A percentile compares a stretch with the other conserved stretches of the same genome.
Conservation (phyloP, 2,888 invertebrate species). For the Rhingia campestris region DNA sequence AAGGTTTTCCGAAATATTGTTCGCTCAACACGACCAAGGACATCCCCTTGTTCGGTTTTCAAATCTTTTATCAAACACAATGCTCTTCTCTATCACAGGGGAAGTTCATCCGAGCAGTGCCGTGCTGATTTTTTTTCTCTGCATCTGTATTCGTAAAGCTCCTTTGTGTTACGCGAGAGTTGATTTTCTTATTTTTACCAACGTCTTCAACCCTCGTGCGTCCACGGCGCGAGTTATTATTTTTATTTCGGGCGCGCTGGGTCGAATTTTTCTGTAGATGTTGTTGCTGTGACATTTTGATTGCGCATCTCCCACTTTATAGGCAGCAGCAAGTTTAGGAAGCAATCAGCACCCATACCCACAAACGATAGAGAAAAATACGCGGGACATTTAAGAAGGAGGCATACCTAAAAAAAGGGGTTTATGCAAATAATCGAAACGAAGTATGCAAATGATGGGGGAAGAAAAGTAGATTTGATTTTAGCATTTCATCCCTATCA, state of each 20-base stretch:
- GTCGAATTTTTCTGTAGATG: no score
- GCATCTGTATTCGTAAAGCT: constrained; percentile 37
- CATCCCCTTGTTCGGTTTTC: no score
- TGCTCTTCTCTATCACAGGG: no score
- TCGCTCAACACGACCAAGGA: no score
- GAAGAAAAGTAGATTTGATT: not conserved
- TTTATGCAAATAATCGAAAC: constrained; percentile 26
- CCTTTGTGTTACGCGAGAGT: constrained; percentile 46
- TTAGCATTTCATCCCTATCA: not conserved
- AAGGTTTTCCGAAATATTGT: no score
- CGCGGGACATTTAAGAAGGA: not conserved
- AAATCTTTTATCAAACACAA: no score
- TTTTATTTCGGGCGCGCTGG: constrained; percentile 30
- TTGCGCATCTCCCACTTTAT: constrained; percentile 51
- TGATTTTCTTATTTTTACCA: constrained; percentile 14
- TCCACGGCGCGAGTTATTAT: constrained; percentile 46
- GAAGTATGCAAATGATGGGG: not conserved
- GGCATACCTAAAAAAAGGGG: not conserved
- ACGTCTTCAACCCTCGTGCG: constrained; percentile 2
- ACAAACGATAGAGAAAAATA: not conserved
- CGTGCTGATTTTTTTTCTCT: constrained; percentile 2
- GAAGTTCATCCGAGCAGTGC: no score
- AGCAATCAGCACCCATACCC: constrained; percentile 15
- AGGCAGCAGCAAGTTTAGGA: constrained; percentile 26
- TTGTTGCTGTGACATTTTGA: constrained; percentile 35